Percentiles rank a stretch among this genome's conserved stretches.
These are phyloP conservation scores for Drosophila mojavensis DNA, from an alignment of 1,140 invertebrate species.

Conservation along the genomic window DNA sequence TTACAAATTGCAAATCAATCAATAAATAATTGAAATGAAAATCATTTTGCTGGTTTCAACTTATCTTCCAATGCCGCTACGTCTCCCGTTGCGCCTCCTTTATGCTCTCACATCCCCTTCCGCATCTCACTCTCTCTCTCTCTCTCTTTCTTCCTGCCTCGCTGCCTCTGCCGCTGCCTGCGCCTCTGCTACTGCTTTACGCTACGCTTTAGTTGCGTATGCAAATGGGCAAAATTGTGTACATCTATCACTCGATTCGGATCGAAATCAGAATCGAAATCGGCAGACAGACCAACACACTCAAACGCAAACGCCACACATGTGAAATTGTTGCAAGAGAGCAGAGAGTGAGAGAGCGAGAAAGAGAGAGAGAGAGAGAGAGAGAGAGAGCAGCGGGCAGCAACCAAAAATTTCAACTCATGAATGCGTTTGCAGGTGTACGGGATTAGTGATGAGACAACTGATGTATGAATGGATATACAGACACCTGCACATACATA, in stretches of 20 bases:
- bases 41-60: constrained; percentile 82
- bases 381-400: neutral
- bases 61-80: constrained; percentile 54
- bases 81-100: neutral
- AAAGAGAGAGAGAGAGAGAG: no score
- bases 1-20: constrained; percentile 83
- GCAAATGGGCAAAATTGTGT: constrained; percentile 78
- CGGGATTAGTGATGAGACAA: constrained; percentile 63
- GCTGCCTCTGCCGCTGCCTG: neutral
- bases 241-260: constrained; percentile 76
- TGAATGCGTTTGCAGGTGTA: constrained; percentile 64
- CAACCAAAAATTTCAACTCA: constrained; percentile 7
- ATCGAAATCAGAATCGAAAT: constrained; percentile 64
- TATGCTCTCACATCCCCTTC: neutral
- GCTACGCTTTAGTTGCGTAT: constrained; percentile 68
- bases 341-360: no score
- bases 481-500: neutral
- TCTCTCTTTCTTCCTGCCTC: neutral
- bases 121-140: neutral
- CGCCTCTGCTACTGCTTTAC: constrained; percentile 19
- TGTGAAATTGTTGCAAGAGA: neutral
- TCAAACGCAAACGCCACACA: constrained; percentile 4
- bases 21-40: constrained; percentile 83
- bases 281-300: constrained; percentile 50
- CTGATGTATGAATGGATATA: constrained; percentile 20